Conservation (phyloP, 2,113 vertebrate genomes). For the Serilophus lunatus region DNA sequence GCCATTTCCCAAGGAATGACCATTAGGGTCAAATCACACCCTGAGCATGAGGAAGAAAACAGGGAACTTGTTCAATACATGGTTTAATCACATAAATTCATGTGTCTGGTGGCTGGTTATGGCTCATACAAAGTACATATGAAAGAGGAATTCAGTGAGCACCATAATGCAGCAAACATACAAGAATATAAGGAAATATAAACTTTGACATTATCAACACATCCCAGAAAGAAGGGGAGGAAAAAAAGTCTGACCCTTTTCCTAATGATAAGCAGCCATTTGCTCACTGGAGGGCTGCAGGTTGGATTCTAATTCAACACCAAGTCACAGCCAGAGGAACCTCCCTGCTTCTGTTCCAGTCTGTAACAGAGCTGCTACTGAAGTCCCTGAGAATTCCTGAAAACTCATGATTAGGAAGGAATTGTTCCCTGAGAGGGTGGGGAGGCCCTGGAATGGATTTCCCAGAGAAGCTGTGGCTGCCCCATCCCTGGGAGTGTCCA, state of each 20-base stretch:
- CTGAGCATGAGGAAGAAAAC: background rate
- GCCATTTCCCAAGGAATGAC: background rate
- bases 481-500: background rate
- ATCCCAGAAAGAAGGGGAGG: background rate
- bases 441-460: background rate
- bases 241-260: background rate
- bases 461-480: background rate
- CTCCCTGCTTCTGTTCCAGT: background rate
- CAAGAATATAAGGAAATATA: background rate
- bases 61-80: fast-evolving
- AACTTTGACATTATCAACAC: fast-evolving
- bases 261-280: background rate
- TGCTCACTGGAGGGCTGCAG: background rate
- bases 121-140: background rate
- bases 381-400: background rate
- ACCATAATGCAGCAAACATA: background rate
- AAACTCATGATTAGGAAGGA: background rate
- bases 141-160: background rate
- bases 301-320: too few species aligned
- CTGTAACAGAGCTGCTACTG: background rate
- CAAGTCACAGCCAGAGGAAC: background rate
- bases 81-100: background rate
- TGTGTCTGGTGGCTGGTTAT: background rate
- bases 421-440: background rate
- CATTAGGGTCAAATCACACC: background rate